phyloP scores from a whole-genome alignment of 1,140 invertebrate species.

The Gonatopus flavifemur region DNA sequence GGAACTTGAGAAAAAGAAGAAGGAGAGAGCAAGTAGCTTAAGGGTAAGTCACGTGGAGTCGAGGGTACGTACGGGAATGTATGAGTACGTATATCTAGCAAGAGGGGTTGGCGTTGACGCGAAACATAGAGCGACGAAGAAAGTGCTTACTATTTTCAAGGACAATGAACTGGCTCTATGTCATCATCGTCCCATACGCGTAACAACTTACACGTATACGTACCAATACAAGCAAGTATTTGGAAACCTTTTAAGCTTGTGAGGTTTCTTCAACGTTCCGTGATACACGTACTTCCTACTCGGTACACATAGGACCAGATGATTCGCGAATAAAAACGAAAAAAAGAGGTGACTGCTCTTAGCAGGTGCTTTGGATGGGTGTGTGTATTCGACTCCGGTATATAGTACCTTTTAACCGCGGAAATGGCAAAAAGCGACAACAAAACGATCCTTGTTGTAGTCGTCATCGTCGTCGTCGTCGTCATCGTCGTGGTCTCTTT shows the following conservation, averaged over 20 bases:
- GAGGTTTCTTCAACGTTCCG: slow-evolving; percentile 18
- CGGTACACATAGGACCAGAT: slow-evolving; percentile 15
- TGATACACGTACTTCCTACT: too few relatives aligned
- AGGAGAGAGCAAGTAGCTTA: too few relatives aligned
- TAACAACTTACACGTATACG: too few relatives aligned
- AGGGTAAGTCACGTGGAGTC: too few relatives aligned
- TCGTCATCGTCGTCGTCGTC: too few relatives aligned
- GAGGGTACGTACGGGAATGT: too few relatives aligned
- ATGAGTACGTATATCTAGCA: too few relatives aligned
- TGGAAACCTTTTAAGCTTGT: slow-evolving; percentile 32
- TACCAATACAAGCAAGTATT: slow-evolving; percentile 19
- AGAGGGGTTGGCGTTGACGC: too few relatives aligned
- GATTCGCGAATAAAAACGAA: slow-evolving; percentile 22
- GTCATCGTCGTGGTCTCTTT: too few relatives aligned
- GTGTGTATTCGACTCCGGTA: slow-evolving; percentile 34
- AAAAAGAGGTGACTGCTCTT: too few relatives aligned
- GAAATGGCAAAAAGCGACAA: slow-evolving; percentile 28
- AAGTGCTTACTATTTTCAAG: slow-evolving; percentile 6
- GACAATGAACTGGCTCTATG: slow-evolving; percentile 16
- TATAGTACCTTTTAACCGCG: slow-evolving; percentile 38
- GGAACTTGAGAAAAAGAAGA: too few relatives aligned
- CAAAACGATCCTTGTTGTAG: slow-evolving; percentile 11
- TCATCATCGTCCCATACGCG: slow-evolving; percentile 14
- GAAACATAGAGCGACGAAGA: too few relatives aligned
- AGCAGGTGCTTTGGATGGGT: slow-evolving; percentile 36